Evolutionary conservation across 2,888 invertebrate species (phyloP), one percentile per base, ranked within the genome.

Genomic region (Parnassius glacialis): DNA sequence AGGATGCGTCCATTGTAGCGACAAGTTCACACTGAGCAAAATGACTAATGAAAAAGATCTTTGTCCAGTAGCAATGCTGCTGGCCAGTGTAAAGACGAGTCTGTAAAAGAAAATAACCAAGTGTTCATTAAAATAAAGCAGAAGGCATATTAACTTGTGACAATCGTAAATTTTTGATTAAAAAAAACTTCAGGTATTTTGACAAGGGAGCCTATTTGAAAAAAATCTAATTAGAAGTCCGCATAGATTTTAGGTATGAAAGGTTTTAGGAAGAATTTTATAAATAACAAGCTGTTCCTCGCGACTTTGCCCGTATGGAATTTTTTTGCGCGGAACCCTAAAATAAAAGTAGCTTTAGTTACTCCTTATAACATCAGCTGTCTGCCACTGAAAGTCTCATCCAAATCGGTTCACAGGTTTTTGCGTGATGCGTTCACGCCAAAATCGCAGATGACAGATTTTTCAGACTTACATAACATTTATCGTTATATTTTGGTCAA

Each of bases 11-110:
- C 52, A 59, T 51, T 58, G 54, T 55, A 47, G 54, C 16, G 45
- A 20, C 41, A 11, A 53, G 20, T 42, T 16, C 5, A 11, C 10
- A 13, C 9, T 9, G 54, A 55, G 34, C 47, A 50, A 16, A 51
- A 44, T 55, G 58, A 51, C 55, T 55, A 59, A 59, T 59, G 55
- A 59, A 52, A 56, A 55, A 55, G 59, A 63, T 59, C 62, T 63
- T 63, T 63, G 62, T 63, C 59, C 59, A 52, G 44, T n/a, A 25
- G 56, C 55, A 41, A 48, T 43, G 43, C 12, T 12, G 44, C 55
- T 54, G 47, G 48, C 20, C 61, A 11, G 47, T 25, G 51, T 52
- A 48, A 57, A 53, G 54, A 59, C 59, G 12, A 43, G 45, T 25
- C 45, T 25, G 45, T 54, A 47, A 59, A 63, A 59, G 44, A 55